Percentiles rank a stretch among this genome's conserved stretches.
phyloP scores from a whole-genome alignment of 2,113 vertebrate species.

The Antechinus flavipes region DNA sequence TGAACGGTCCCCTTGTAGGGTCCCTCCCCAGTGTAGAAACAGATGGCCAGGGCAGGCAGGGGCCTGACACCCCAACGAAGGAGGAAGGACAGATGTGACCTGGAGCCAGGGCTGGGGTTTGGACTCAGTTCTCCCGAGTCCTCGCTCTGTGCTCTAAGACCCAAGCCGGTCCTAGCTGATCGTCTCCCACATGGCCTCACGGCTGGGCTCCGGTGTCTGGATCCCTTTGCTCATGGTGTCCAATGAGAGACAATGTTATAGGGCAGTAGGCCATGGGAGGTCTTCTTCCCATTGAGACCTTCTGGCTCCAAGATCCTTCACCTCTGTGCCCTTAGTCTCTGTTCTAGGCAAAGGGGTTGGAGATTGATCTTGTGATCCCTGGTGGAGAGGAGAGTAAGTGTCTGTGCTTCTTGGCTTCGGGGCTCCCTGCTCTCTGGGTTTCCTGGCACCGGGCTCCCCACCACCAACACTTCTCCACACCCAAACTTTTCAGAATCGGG shows the following conservation, averaged over 20 bases:
- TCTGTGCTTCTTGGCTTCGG: neutral
- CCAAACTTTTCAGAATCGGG: neutral
- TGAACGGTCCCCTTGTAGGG: neutral
- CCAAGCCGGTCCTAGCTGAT: neutral
- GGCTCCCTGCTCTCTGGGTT: too few species aligned
- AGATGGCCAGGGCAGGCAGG: neutral
- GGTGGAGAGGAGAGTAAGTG: neutral
- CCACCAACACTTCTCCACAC: neutral
- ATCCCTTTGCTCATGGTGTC: neutral
- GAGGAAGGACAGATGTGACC: neutral
- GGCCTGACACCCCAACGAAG: neutral
- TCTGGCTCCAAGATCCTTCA: neutral
- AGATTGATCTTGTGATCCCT: neutral
- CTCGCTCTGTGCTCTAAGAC: neutral
- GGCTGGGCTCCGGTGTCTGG: neutral
- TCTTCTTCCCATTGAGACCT: too few species aligned
- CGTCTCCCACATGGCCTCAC: neutral
- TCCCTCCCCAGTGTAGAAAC: neutral
- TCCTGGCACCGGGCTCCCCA: neutral
- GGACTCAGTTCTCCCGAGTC: neutral
- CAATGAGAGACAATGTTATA: neutral
- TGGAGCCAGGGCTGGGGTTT: neutral
- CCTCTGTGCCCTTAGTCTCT: neutral
- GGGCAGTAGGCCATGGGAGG: neutral
- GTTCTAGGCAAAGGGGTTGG: neutral